Evolutionary conservation across 2,113 vertebrate genomes (phyloP).

Genomic region (Porphyrio hochstetteri): DNA sequence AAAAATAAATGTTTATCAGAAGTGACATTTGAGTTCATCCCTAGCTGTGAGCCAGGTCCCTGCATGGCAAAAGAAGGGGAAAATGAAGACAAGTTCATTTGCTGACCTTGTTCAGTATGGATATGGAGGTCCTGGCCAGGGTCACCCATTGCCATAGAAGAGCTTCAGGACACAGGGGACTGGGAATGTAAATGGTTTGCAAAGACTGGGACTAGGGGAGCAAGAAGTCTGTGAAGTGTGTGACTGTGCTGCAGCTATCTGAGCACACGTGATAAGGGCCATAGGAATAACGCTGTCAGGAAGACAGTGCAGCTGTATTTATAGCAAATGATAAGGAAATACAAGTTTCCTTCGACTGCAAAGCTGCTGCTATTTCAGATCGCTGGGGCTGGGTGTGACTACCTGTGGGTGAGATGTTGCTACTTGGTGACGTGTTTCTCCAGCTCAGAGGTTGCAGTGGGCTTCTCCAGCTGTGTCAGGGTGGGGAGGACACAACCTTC

Average conservation of each 20-base stretch:
- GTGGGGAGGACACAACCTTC: neutral
- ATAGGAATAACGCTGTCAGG: neutral
- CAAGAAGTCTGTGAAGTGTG: neutral
- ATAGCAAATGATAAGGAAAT: conserved; percentile 22
- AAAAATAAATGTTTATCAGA: conserved; percentile 64
- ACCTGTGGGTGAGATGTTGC: neutral
- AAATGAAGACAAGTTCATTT: conserved; percentile 29
- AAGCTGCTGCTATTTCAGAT: neutral
- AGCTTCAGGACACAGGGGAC: neutral
- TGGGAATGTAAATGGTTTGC: neutral
- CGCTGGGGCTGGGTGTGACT: neutral
- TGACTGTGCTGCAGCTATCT: neutral
- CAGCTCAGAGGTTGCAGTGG: neutral
- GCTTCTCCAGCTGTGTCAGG: neutral
- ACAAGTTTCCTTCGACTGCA: neutral
- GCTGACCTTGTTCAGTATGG: neutral
- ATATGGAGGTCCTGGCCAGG: neutral
- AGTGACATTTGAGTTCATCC: conserved; percentile 24
- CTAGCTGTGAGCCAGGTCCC: neutral
- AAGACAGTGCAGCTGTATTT: conserved; percentile 42
- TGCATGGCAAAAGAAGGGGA: neutral
- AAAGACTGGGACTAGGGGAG: neutral
- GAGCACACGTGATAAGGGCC: neutral
- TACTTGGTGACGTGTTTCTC: neutral
- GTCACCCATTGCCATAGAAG: neutral